Percentiles rank a stretch among this genome's conserved stretches.
These are phyloP conservation scores for Achlya flavicornis DNA, from an alignment of 2,888 invertebrate genomes.

Conservation along the genomic window DNA sequence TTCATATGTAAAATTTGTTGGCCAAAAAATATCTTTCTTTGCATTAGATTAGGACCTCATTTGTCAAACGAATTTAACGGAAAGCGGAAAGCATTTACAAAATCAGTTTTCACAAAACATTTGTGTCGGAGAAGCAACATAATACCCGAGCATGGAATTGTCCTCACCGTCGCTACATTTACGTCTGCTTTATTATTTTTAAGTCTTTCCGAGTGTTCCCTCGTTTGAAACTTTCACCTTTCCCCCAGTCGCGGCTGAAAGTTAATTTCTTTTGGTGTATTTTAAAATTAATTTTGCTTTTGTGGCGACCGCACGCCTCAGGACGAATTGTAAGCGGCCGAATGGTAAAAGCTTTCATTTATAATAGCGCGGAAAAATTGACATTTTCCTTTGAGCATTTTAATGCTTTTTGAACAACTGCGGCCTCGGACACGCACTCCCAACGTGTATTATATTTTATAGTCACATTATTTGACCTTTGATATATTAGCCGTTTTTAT, in stretches of 20 bases:
- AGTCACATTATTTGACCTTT: not conserved
- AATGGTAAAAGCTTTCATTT: slow-evolving; percentile 73
- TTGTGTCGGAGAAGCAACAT: slow-evolving; percentile 39
- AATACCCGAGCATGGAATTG: slow-evolving; percentile 53
- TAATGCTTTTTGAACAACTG: slow-evolving; percentile 50
- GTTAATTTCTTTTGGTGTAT: slow-evolving; percentile 83
- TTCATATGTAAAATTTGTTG: not conserved
- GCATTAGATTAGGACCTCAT: not conserved
- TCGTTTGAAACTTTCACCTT: slow-evolving; percentile 75
- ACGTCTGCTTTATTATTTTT: slow-evolving; percentile 77
- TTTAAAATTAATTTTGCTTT: slow-evolving; percentile 83
- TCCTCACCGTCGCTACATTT: slow-evolving; percentile 47
- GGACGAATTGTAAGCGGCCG: slow-evolving; percentile 71
- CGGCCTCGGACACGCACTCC: slow-evolving; percentile 23
- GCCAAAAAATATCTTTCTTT: not conserved
- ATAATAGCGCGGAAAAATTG: slow-evolving; percentile 65
- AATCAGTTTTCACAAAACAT: slow-evolving; percentile 32
- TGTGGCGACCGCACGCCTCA: slow-evolving; percentile 73
- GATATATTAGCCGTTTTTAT: not conserved
- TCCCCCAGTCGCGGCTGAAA: slow-evolving; percentile 65
- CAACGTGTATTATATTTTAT: slow-evolving; percentile 15
- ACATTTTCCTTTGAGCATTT: slow-evolving; percentile 55
- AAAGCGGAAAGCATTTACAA: slow-evolving; percentile 28
- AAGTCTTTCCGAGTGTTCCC: slow-evolving; percentile 73
- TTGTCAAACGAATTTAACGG: not conserved